Evolutionary conservation across 1,140 invertebrate genomes (phyloP).

Genomic region (Pseudomyrmex gracilis): DNA sequence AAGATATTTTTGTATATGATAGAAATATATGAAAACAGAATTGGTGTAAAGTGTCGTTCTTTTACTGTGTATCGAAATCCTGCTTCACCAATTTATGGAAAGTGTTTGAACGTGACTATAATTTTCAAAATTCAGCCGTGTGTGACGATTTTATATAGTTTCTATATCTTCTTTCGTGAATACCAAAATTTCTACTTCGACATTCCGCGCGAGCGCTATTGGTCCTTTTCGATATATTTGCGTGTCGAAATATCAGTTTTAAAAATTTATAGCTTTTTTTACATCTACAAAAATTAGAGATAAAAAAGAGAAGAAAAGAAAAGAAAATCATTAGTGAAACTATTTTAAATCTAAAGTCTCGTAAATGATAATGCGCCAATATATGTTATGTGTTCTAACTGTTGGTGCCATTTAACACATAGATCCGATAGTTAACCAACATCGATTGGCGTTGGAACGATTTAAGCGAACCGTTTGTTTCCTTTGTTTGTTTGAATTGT

Average conservation of each 20-base stretch:
- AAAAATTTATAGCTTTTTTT: too few species aligned
- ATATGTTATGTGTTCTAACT: constrained; percentile 1
- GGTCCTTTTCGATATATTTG: constrained; percentile 34
- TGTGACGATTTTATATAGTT: constrained; percentile 16
- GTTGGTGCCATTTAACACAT: constrained; percentile 51
- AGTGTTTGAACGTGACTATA: constrained; percentile 52
- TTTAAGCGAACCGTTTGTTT: constrained; percentile 68
- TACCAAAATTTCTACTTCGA: constrained; percentile 8
- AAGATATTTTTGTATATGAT: constrained; percentile 36
- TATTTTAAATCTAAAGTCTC: not conserved
- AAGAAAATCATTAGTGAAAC: not conserved
- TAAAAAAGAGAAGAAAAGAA: too few species aligned
- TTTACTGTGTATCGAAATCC: constrained; percentile 48
- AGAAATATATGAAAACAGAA: constrained; percentile 24
- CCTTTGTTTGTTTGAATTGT: constrained; percentile 66
- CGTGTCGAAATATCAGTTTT: not conserved
- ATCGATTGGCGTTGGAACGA: constrained; percentile 62
- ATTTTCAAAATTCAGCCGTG: constrained; percentile 39
- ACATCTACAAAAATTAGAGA: not conserved
- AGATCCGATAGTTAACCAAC: constrained; percentile 63
- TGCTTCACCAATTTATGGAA: constrained; percentile 31
- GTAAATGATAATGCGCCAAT: not conserved
- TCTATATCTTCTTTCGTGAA: constrained; percentile 24
- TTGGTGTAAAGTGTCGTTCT: constrained; percentile 7
- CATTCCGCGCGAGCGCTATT: constrained; percentile 7